phyloP scores from a whole-genome alignment of 2,888 invertebrate species.

The Saturnia japonica region DNA sequence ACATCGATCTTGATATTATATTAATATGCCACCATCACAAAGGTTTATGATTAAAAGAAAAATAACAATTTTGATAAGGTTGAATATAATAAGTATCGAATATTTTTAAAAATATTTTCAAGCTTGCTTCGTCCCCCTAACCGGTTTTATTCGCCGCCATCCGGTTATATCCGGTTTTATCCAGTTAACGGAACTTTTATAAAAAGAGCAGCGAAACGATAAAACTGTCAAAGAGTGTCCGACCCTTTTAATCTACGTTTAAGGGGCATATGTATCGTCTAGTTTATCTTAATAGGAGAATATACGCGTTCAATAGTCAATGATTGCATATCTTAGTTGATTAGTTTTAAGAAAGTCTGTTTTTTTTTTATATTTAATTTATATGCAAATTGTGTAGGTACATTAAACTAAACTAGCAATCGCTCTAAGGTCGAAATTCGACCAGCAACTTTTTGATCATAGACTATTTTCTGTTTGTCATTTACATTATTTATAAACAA shows the following conservation, averaged over 20 bases:
- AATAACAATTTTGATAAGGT: neutral
- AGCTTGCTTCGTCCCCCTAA: conserved; percentile 14
- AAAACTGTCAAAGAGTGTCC: conserved; percentile 28
- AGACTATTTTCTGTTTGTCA: no score
- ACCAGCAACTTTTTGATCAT: no score
- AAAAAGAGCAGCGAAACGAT: conserved; percentile 31
- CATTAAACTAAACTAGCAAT: no score
- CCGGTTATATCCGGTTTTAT: conserved; percentile 27
- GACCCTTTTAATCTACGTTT: conserved; percentile 27
- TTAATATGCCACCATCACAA: neutral
- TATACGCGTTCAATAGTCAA: neutral
- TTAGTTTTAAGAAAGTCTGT: no score
- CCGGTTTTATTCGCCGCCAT: conserved; percentile 23
- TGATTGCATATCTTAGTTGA: neutral
- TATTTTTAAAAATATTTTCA: conserved; percentile 1
- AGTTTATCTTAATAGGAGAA: conserved; percentile 8
- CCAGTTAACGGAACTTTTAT: conserved; percentile 33
- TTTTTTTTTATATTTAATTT: no score
- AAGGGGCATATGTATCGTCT: neutral
- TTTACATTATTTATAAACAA: no score
- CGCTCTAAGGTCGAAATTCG: no score
- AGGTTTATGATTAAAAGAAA: neutral
- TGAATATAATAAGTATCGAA: neutral
- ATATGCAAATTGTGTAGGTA: no score
- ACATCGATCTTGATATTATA: neutral